phyloP scores from a whole-genome alignment of 2,888 invertebrate species.

The Ptychoptera contaminata region DNA sequence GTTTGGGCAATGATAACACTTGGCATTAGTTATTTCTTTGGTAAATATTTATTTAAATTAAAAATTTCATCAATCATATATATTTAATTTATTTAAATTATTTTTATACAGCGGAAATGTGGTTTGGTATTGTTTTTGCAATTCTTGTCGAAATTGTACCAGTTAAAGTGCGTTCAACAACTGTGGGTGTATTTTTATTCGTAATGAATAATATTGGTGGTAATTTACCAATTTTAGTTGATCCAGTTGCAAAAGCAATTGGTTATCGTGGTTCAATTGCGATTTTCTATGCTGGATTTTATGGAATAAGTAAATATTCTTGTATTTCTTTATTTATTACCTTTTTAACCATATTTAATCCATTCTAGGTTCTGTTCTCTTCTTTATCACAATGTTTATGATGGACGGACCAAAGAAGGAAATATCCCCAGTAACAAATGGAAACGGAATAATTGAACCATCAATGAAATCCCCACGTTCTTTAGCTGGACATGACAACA shows the following conservation, averaged over 20 bases:
- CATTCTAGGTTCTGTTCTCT: conserved; percentile 57
- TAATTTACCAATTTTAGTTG: conserved; percentile 74
- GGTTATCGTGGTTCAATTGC: conserved; percentile 72
- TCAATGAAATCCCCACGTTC: conserved; percentile 9
- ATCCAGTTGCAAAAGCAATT: conserved; percentile 65
- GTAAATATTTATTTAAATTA: conserved; percentile 34
- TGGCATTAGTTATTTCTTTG: conserved; percentile 77
- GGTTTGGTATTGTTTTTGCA: conserved; percentile 86
- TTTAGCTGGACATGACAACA: conserved; percentile 25
- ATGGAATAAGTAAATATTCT: conserved; percentile 61
- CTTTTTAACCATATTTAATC: not conserved
- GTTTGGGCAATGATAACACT: conserved; percentile 76
- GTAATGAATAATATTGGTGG: conserved; percentile 89
- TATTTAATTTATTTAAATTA: conserved; percentile 1
- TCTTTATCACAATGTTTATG: conserved; percentile 64
- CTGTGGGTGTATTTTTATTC: conserved; percentile 74
- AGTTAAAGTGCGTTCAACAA: conserved; percentile 62
- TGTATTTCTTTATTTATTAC: conserved; percentile 22
- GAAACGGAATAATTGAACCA: not conserved
- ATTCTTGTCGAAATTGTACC: conserved; percentile 82
- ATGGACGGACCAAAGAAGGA: conserved; percentile 42
- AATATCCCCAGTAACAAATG: conserved; percentile 12
- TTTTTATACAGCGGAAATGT: conserved; percentile 64
- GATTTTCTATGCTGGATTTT: conserved; percentile 79
- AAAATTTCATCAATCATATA: not conserved